Evolutionary conservation across 1,140 invertebrate species (phyloP).

Genomic region (Pogonomyrmex californicus): DNA sequence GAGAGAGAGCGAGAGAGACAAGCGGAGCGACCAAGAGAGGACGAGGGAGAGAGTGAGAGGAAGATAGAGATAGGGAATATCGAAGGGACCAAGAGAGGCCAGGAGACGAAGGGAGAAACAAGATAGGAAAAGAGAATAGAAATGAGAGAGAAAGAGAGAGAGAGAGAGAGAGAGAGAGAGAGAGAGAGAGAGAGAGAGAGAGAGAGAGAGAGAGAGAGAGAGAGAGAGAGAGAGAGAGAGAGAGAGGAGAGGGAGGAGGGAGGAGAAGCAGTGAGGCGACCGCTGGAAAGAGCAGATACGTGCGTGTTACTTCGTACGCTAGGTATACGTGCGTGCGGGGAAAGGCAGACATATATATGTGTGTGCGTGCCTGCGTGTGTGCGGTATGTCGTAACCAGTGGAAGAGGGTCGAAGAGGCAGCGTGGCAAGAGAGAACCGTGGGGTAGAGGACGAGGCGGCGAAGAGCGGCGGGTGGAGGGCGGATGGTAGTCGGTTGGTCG

Average conservation of each 20-base stretch:
- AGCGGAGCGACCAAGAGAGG: slow-evolving; percentile 43
- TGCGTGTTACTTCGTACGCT: slow-evolving; percentile 65
- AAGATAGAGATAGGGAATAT: slow-evolving; percentile 13
- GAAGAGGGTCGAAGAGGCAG: slow-evolving; percentile 74
- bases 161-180: background rate
- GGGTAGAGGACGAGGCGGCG: slow-evolving; percentile 69
- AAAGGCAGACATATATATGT: slow-evolving; percentile 26
- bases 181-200: slow-evolving; percentile 38
- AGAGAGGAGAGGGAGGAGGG: slow-evolving; percentile 5
- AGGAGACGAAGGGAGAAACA: slow-evolving; percentile 37
- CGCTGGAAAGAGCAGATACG: slow-evolving; percentile 69
- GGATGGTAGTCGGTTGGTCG: slow-evolving; percentile 53
- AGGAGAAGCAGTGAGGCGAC: slow-evolving; percentile 54
- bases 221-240: slow-evolving; percentile 31
- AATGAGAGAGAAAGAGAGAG: slow-evolving; percentile 24
- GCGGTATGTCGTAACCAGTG: slow-evolving; percentile 71
- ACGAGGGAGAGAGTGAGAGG: slow-evolving; percentile 14
- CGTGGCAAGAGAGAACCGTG: slow-evolving; percentile 67
- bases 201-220: slow-evolving; percentile 13
- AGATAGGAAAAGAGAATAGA: slow-evolving; percentile 36
- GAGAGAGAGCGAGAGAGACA: slow-evolving; percentile 4
- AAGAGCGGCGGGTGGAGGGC: slow-evolving; percentile 59
- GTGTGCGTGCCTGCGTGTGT: slow-evolving; percentile 54
- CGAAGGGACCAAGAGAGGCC: slow-evolving; percentile 38
- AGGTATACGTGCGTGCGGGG: slow-evolving; percentile 64